phyloP scores from a whole-genome alignment of 2,797 vertebrate genomes.

The Anas flavirostris region DNA sequence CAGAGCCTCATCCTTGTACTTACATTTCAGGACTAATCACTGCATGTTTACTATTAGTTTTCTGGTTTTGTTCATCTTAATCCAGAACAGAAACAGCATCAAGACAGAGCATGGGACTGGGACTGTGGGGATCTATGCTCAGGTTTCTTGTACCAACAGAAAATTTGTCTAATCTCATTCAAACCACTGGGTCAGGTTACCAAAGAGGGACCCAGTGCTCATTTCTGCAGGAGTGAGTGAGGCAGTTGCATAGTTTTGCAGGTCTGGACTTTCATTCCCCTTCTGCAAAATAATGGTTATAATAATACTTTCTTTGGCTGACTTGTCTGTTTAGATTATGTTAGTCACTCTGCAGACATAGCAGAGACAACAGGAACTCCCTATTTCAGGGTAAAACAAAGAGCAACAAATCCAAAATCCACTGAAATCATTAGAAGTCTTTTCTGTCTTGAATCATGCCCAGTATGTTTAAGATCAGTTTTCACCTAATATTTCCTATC shows the following conservation, averaged over 20 bases:
- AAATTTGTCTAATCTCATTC: not conserved
- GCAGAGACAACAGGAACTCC: not conserved
- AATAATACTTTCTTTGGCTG: constrained; percentile 33
- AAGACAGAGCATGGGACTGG: not conserved
- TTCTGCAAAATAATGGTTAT: not conserved
- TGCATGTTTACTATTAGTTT: not conserved
- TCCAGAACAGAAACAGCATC: not conserved
- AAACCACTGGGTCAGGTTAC: not conserved
- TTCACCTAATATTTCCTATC: not conserved
- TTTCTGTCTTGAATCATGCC: not conserved
- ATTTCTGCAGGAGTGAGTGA: not conserved
- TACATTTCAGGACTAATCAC: not conserved
- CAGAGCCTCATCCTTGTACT: fast-evolving
- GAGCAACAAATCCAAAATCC: not conserved
- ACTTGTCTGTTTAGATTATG: not conserved
- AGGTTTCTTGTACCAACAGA: not conserved
- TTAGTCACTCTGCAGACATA: not conserved
- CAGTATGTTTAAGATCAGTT: not conserved
- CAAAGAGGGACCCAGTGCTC: not conserved
- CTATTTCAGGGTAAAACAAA: not conserved
- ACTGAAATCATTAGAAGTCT: not conserved
- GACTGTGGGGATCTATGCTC: not conserved
- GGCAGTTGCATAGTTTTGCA: not conserved
- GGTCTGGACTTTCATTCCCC: not conserved
- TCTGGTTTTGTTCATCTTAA: not conserved